These are phyloP conservation scores for Meandrusa payeni DNA, from an alignment of 2,888 invertebrate species.

Conservation along the genomic window DNA sequence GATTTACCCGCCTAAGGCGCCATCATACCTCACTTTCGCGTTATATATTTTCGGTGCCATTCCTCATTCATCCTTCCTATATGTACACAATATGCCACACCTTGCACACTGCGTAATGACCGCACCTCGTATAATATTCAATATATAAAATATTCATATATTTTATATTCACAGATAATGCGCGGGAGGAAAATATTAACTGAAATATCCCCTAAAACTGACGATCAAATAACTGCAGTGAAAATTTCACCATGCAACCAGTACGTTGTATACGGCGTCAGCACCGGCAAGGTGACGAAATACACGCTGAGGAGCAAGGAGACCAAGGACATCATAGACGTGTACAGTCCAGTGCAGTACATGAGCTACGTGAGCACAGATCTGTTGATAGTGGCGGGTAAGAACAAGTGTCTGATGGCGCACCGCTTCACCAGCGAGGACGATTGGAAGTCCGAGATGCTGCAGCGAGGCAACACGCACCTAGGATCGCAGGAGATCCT, in stretches of 20 bases:
- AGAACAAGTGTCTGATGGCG: constrained; percentile 65
- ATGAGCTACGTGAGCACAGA: constrained; percentile 56
- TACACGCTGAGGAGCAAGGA: constrained; percentile 62
- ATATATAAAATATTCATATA: too few relatives aligned
- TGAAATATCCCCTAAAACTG: constrained; percentile 60
- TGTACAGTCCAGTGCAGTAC: constrained; percentile 63
- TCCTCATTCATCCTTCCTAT: too few relatives aligned
- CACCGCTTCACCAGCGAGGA: constrained; percentile 45
- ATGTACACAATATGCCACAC: too few relatives aligned
- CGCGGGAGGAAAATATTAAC: constrained; percentile 64
- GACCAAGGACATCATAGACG: constrained; percentile 53
- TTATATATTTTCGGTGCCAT: too few relatives aligned
- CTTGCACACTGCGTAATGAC: too few relatives aligned
- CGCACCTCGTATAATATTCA: too few relatives aligned
- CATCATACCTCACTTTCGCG: too few relatives aligned
- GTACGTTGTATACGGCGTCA: constrained; percentile 71
- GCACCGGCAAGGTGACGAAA: constrained; percentile 63
- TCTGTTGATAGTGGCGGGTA: constrained; percentile 62
- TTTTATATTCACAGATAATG: constrained; percentile 58
- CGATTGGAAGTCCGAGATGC: constrained; percentile 61
- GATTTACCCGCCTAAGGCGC: too few relatives aligned
- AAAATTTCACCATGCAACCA: constrained; percentile 74
- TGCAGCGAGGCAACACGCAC: constrained; percentile 57
- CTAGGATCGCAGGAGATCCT: constrained; percentile 72
- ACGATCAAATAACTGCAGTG: constrained; percentile 67